phyloP scores from a whole-genome alignment of 1,140 invertebrate species.

The Drosophila lacteicornis region DNA sequence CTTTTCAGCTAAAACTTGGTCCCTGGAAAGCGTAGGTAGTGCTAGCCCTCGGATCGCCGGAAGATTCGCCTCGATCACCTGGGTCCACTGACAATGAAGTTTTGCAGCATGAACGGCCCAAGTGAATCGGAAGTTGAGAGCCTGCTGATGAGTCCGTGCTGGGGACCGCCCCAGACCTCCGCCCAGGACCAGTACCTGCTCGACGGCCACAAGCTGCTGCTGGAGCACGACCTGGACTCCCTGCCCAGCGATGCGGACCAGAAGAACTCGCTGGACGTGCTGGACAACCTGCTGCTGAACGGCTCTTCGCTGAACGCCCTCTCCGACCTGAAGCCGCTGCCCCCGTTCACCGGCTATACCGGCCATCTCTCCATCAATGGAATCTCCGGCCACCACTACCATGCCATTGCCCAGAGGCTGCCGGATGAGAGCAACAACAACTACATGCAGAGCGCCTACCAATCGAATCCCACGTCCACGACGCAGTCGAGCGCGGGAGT shows the following conservation, averaged over 20 bases:
- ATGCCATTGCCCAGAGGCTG: constrained; percentile 90
- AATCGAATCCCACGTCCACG: constrained; percentile 80
- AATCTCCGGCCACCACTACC: constrained; percentile 94
- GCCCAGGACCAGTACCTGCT: constrained; percentile 84
- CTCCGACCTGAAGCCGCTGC: constrained; percentile 93
- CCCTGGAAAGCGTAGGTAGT: constrained; percentile 22
- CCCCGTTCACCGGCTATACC: constrained; percentile 93
- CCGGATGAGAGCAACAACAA: constrained; percentile 90
- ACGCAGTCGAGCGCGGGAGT: constrained; percentile 49
- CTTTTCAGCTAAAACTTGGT: constrained; percentile 13
- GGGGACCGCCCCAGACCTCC: constrained; percentile 81
- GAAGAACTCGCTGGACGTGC: constrained; percentile 87
- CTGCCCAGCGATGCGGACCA: constrained; percentile 84
- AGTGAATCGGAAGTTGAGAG: constrained; percentile 85
- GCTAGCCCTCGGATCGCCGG: constrained; percentile 21
- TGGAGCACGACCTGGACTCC: constrained; percentile 84
- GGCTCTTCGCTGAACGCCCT: constrained; percentile 87
- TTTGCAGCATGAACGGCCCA: constrained; percentile 85
- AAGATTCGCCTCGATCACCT: constrained; percentile 52
- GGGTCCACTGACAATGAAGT: constrained; percentile 85
- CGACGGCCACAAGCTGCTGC: constrained; percentile 83
- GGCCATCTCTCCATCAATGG: constrained; percentile 93
- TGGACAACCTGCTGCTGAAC: constrained; percentile 88
- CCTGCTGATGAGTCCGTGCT: constrained; percentile 85
- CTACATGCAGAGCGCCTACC: constrained; percentile 87